Conservation (phyloP, 2,888 invertebrate species). For the Drosophila buzzatii region DNA sequence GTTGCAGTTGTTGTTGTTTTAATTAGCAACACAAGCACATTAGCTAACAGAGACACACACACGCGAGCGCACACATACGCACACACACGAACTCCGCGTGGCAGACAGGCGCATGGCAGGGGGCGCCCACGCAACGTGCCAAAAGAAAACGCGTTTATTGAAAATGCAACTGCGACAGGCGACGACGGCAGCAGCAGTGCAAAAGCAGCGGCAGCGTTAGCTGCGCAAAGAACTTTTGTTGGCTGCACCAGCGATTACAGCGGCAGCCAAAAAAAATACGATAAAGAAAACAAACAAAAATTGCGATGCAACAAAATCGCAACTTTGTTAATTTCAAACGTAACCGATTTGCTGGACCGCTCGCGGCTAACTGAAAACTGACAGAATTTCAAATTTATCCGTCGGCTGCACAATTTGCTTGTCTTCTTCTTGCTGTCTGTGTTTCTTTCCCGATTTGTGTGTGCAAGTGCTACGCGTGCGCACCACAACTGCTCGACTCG, state of each 20-base stretch:
- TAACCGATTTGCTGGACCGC: constrained; percentile 60
- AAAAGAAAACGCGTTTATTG: constrained; percentile 76
- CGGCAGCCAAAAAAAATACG: constrained; percentile 7
- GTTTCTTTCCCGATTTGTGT: constrained; percentile 20
- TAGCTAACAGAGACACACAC: constrained; percentile 58
- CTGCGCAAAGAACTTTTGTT: constrained; percentile 53
- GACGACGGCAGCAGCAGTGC: constrained; percentile 32
- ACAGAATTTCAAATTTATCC: constrained; percentile 46
- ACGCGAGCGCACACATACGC: constrained; percentile 10
- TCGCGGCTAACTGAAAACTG: constrained; percentile 59
- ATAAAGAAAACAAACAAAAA: constrained; percentile 12
- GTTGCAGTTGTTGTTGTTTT: constrained; percentile 60
- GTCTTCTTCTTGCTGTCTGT: constrained; percentile 30
- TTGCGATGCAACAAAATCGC: constrained; percentile 24
- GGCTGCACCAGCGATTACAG: constrained; percentile 30
- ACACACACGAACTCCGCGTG: constrained; percentile 26
- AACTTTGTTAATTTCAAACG: constrained; percentile 39
- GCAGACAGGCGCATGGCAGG: constrained; percentile 50
- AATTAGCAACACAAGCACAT: constrained; percentile 74
- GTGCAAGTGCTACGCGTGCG: constrained; percentile 51
- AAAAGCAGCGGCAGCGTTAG: constrained; percentile 13
- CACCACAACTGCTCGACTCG: constrained; percentile 53
- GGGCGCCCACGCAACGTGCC: constrained; percentile 73
- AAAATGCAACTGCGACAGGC: constrained; percentile 63
- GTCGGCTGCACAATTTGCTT: constrained; percentile 28